Conservation (phyloP, 1,140 invertebrate genomes). For the Helicoverpa zea region DNA sequence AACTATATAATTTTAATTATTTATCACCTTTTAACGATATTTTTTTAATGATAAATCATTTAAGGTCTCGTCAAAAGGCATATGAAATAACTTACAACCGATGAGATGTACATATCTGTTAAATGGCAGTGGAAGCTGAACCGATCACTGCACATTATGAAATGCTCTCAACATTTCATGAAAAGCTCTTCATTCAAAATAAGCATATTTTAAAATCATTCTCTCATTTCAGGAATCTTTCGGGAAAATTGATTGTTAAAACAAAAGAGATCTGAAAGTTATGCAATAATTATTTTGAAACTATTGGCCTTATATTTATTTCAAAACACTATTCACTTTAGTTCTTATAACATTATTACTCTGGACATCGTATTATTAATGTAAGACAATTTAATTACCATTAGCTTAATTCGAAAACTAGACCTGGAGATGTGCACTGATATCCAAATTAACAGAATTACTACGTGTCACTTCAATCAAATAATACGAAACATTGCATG, state of each 20-base stretch:
- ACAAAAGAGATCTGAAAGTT: no score
- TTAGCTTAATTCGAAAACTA: no score
- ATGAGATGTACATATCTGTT: not conserved
- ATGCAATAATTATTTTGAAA: no score
- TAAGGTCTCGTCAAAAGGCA: conserved; percentile 4
- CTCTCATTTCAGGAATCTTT: no score
- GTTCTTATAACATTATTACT: not conserved
- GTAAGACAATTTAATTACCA: conserved; percentile 6
- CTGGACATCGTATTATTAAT: conserved; percentile 13
- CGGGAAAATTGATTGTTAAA: no score
- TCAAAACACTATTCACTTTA: no score
- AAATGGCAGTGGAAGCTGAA: conserved; percentile 3
- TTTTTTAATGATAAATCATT: not conserved
- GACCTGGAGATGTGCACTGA: no score
- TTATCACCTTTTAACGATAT: no score
- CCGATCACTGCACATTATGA: not conserved
- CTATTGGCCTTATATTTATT: no score
- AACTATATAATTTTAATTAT: conserved; percentile 14
- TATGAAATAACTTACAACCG: not conserved
- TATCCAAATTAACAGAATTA: no score
- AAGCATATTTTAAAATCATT: not conserved
- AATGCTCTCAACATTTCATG: not conserved
- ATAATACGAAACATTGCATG: no score
- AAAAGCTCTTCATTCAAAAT: not conserved
- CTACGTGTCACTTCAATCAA: no score